phyloP scores from a whole-genome alignment of 2,797 vertebrate genomes.

The Okamejei kenojei region DNA sequence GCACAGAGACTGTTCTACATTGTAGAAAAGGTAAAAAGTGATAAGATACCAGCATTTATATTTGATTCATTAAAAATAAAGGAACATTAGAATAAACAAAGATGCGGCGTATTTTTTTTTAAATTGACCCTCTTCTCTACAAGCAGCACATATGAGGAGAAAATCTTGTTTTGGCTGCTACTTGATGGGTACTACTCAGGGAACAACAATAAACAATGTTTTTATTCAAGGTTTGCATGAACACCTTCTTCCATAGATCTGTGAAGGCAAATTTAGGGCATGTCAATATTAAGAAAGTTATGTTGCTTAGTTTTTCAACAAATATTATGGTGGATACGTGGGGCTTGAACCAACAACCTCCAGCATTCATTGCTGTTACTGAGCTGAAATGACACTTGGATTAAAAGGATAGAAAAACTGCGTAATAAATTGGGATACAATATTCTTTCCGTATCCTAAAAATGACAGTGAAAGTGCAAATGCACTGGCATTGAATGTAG shows the following conservation, averaged over 20 bases:
- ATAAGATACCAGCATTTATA: neutral
- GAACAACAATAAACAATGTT: neutral
- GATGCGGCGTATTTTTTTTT: no score
- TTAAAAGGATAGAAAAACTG: no score
- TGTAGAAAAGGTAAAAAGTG: constrained; percentile 60
- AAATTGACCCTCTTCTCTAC: neutral
- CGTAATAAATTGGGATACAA: no score
- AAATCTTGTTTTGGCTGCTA: neutral
- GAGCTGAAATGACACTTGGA: no score
- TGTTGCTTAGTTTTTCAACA: no score
- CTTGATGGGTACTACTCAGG: neutral
- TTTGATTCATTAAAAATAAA: neutral
- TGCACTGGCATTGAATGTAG: neutral
- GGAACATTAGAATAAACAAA: neutral
- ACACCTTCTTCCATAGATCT: neutral
- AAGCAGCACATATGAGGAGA: neutral
- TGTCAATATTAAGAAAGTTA: no score
- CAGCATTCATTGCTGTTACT: no score
- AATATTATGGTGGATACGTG: no score
- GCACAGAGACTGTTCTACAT: constrained; percentile 84
- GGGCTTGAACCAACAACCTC: no score
- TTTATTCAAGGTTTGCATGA: neutral
- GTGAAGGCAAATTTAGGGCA: no score
- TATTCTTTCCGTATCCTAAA: neutral
- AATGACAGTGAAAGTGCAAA: neutral